Conservation (phyloP, 1,140 invertebrate genomes). For the Zaprionus lachaisei region DNA sequence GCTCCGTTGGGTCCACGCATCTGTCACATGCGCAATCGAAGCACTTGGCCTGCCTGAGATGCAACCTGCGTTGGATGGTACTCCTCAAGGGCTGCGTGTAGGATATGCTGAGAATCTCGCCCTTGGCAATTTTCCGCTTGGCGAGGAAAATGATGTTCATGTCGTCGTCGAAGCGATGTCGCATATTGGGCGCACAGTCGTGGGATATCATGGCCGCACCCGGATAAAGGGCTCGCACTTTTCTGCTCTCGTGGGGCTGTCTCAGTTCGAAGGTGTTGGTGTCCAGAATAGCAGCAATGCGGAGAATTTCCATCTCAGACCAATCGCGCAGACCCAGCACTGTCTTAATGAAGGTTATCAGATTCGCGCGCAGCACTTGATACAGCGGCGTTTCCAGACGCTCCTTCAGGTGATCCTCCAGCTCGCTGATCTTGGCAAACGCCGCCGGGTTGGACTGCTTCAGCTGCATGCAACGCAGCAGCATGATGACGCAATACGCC, state of each 20-base stretch:
- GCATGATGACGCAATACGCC: conserved; percentile 87
- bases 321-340: conserved; percentile 86
- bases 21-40: conserved; percentile 88
- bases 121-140: conserved; percentile 87
- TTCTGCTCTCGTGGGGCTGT: conserved; percentile 83
- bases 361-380: conserved; percentile 86
- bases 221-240: conserved; percentile 87
- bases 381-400: conserved; percentile 87
- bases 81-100: conserved; percentile 89
- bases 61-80: conserved; percentile 87
- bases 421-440: conserved; percentile 86
- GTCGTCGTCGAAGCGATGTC: conserved; percentile 87
- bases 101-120: conserved; percentile 87
- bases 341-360: conserved; percentile 87
- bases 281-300: conserved; percentile 88
- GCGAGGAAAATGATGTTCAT: conserved; percentile 86
- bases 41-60: conserved; percentile 88
- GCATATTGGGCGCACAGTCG: conserved; percentile 88
- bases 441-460: conserved; percentile 85
- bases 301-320: conserved; percentile 87
- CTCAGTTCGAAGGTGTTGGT: conserved; percentile 88
- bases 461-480: conserved; percentile 87
- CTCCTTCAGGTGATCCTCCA: conserved; percentile 87
- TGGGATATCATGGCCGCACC: conserved; percentile 88
- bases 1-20: conserved; percentile 88